phyloP scores from a whole-genome alignment of 2,113 vertebrate genomes.

The Cavia porcellus region DNA sequence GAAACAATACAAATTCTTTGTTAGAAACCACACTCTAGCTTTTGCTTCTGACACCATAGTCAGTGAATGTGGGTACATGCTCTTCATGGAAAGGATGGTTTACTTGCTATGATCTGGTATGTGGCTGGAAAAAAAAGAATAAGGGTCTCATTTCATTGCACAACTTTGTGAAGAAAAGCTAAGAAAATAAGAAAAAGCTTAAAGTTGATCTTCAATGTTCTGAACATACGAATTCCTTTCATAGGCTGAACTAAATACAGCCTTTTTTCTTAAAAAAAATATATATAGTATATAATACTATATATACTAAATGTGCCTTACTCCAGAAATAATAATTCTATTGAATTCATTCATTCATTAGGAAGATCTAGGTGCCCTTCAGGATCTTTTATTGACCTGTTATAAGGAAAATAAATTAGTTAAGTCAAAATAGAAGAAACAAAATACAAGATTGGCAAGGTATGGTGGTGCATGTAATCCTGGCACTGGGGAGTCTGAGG shows the following conservation, averaged over 20 bases:
- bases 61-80: neutral
- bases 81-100: neutral
- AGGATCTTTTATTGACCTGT: neutral
- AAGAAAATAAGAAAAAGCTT: constrained; percentile 45
- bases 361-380: neutral
- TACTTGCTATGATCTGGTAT: neutral
- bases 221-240: constrained; percentile 44
- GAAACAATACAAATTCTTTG: constrained; percentile 3
- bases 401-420: neutral
- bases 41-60: neutral
- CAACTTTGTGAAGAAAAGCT: neutral
- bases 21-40: neutral
- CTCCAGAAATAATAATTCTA: neutral
- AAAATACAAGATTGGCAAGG: neutral
- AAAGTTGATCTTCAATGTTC: constrained; percentile 21
- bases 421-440: neutral
- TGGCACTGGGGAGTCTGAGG: neutral
- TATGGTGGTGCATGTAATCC: neutral
- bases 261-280: neutral
- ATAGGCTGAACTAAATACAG: neutral
- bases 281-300: too few relatives aligned
- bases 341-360: neutral
- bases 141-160: constrained; percentile 7
- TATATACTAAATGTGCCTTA: neutral
- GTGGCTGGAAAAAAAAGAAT: neutral